Percentiles rank a stretch among this genome's conserved stretches.
These are phyloP conservation scores for Rhizoglyphus robini DNA, from an alignment of 1,140 invertebrate species.

Conservation along the genomic window DNA sequence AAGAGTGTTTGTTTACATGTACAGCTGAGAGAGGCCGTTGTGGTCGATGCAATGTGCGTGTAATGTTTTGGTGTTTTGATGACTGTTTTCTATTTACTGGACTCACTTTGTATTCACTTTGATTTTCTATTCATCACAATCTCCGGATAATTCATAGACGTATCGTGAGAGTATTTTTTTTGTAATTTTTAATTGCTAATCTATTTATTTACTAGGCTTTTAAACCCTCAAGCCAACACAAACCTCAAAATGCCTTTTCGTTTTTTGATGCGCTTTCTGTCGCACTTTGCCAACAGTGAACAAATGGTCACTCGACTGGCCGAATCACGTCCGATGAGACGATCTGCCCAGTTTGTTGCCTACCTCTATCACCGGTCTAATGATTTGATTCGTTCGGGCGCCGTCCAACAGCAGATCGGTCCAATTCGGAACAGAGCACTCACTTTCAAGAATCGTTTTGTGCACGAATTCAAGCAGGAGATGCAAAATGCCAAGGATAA, in stretches of 20 bases:
- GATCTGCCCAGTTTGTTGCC: neutral
- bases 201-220: too few species aligned
- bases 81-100: too few species aligned
- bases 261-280: neutral
- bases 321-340: neutral
- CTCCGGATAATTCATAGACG: too few species aligned
- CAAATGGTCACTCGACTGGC: neutral
- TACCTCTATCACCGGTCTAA: constrained; percentile 5
- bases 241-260: neutral
- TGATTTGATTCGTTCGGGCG: neutral
- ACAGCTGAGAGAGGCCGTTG: too few species aligned
- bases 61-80: too few species aligned
- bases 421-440: neutral
- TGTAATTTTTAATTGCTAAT: too few species aligned
- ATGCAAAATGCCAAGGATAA: neutral
- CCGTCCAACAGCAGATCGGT: neutral
- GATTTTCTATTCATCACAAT: too few species aligned
- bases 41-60: too few species aligned
- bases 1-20: too few species aligned
- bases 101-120: too few species aligned
- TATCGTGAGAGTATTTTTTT: too few species aligned
- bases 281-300: constrained; percentile 3
- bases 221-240: too few species aligned
- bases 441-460: constrained; percentile 5
- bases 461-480: neutral